Conservation (phyloP, 2,113 vertebrate species). For the Megaptera novaeangliae region DNA sequence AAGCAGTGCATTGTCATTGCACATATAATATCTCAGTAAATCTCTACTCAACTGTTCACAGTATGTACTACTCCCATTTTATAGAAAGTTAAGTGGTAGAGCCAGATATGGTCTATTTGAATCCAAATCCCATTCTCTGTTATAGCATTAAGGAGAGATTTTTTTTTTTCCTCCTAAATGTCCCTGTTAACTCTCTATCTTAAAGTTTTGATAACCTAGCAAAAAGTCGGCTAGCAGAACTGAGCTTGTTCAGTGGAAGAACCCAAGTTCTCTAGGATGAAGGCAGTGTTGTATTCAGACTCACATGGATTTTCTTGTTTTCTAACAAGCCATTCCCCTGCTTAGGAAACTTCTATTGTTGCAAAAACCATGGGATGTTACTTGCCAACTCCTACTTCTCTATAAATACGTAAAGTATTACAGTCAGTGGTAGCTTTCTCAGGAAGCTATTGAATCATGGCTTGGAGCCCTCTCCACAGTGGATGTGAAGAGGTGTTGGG, state of each 20-base stretch:
- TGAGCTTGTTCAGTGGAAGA: neutral
- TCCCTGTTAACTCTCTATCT: neutral
- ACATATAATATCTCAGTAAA: neutral
- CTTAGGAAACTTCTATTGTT: neutral
- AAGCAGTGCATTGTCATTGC: neutral
- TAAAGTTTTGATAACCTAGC: neutral
- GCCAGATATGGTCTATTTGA: neutral
- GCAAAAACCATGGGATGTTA: neutral
- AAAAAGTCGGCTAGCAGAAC: neutral
- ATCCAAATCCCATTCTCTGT: neutral
- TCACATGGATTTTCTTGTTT: neutral
- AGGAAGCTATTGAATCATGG: neutral
- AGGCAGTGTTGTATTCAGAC: neutral
- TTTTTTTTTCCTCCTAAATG: neutral
- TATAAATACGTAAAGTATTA: neutral
- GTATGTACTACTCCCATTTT: neutral
- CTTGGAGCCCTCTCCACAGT: neutral
- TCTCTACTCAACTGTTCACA: neutral
- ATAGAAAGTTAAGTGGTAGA: neutral
- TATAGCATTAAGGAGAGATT: neutral
- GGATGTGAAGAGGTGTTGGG: neutral
- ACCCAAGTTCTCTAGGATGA: neutral
- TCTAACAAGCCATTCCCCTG: neutral
- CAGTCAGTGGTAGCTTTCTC: neutral
- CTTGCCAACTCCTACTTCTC: neutral